Base-by-base conservation (phyloP, 2,888 invertebrate species). In the Himalopsyche anomala region DNA sequence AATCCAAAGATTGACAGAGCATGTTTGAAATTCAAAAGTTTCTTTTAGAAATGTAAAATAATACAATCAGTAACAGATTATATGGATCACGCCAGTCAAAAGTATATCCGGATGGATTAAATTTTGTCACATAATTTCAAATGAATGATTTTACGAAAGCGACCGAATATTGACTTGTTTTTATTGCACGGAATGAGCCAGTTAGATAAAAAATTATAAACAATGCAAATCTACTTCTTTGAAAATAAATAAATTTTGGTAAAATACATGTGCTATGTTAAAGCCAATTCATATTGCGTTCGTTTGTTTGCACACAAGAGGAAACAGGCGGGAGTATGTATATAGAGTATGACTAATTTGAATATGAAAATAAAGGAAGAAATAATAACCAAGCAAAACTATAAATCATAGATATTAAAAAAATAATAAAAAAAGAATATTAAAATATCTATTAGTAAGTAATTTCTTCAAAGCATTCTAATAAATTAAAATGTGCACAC, bases 241-340 rank as follows among this genome's bases (percentile, higher is more conserved):
- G 36, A 74, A 74, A 74, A 74, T 74, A 74, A 74, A 36, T 74
- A 36, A 74, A 74, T 36, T 17, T 80, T 80, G n/a, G 45, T 19
- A 80, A 28, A 80, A 45, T 80, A 80, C 42, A 80, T 19, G 83
- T 84, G 84, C 84, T 80, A 84, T 56, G 62, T 80, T 83, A 86
- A 86, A 86, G 86, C 86, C 86, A 86, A 84, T 80, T 86, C 86
- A 86, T 56, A 84, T 84, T 83, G 84, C 86, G 80, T 82, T 74
- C 62, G 45, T 80, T 38, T 86, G 80, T 80, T 51, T 84, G 79
- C 51, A 83, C 45, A 80, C 80, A 84, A 81, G 86, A 74, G 74
- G 82, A 80, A 81, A 55, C 79, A 81, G 86, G 86, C 81, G 86
- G 86, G 80, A 51, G 28, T 42, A 51, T 80, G 51, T 80, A 45